Percentiles rank a stretch among this genome's conserved stretches.
Evolutionary conservation across 1,140 invertebrate genomes (phyloP).

Genomic region (Drosophila ohnishii): DNA sequence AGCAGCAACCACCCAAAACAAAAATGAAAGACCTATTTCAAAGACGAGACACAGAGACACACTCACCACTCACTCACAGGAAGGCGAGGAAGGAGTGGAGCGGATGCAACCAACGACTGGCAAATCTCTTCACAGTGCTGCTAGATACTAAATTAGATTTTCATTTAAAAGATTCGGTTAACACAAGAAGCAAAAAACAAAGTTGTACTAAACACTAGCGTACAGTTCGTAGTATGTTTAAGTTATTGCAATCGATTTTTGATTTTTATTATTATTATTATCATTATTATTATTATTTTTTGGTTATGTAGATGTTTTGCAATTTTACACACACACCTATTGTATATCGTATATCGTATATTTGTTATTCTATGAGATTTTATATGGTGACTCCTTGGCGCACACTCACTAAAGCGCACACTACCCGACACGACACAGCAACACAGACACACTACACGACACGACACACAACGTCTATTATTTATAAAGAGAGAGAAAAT

Average conservation of each 20-base stretch:
- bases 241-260: slow-evolving; percentile 72
- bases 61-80: slow-evolving; percentile 29
- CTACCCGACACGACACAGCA: slow-evolving; percentile 9
- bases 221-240: slow-evolving; percentile 66
- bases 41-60: slow-evolving; percentile 57
- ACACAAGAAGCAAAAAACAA: slow-evolving; percentile 21
- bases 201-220: slow-evolving; percentile 60
- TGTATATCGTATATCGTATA: slow-evolving; percentile 61
- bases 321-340: slow-evolving; percentile 55
- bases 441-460: slow-evolving; percentile 13
- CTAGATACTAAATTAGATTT: slow-evolving; percentile 76
- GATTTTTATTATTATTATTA: slow-evolving; percentile 50
- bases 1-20: slow-evolving; percentile 26
- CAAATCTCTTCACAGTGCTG: slow-evolving; percentile 75
- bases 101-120: slow-evolving; percentile 75
- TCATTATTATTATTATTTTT: slow-evolving; percentile 52
- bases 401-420: slow-evolving; percentile 48
- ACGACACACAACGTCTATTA: slow-evolving; percentile 55
- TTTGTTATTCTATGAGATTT: slow-evolving; percentile 80
- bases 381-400: slow-evolving; percentile 63
- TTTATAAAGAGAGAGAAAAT: slow-evolving; percentile 68
- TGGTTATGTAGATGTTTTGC: slow-evolving; percentile 73
- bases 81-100: slow-evolving; percentile 27
- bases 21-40: slow-evolving; percentile 79
- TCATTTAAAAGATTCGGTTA: slow-evolving; percentile 50